Evolutionary conservation across 2,888 invertebrate genomes (phyloP), one percentile per base, ranked within the genome.

Genomic region (Rhyacophila evoluta): DNA sequence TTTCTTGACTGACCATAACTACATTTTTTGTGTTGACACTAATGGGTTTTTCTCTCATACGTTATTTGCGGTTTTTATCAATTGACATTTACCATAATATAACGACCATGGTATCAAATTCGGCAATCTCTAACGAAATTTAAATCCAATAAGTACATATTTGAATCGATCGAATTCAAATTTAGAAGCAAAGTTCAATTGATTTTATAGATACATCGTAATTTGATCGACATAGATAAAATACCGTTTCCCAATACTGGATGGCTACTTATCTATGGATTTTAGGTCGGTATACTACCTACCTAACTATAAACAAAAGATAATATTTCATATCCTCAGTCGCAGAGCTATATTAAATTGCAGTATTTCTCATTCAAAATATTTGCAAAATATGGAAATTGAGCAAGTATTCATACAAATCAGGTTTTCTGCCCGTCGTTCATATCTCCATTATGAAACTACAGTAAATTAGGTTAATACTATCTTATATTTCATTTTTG

Each of bases 191-290:
- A 19, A 55, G 55, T 55, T 55, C 55, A 55, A 55, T 55, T 55
- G 55, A 55, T 55, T 55, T 55, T 25, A 19, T 19, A 55, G 55
- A 55, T 55, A 55, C 55, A 8, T 55, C 55, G 19, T 55, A 55
- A 55, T 55, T 55, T 55, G 55, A 55, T 55, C 55, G 55, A 55
- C 55, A 55, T 55, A 55, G 55, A 55, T 55, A 55, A 55, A 55
- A 55, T 55, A 55, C 55, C 55, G 25, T 55, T 55, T 19, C 12
- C 6, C 29, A 6, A 33, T 33, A 33, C 29, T 33, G 6, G 29
- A 33, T 33, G 29, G 29, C 29, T 2, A 4, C 29, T 33, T 33
- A 6, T 33, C 29, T 4, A 33, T 33, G 29, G 2, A 33, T 33
- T 33, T 33, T 33, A 33, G 29, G 29, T 33, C 29, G 29, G 6